Evolutionary conservation across 2,888 invertebrate genomes (phyloP).

Genomic region (Anticlea derivata): DNA sequence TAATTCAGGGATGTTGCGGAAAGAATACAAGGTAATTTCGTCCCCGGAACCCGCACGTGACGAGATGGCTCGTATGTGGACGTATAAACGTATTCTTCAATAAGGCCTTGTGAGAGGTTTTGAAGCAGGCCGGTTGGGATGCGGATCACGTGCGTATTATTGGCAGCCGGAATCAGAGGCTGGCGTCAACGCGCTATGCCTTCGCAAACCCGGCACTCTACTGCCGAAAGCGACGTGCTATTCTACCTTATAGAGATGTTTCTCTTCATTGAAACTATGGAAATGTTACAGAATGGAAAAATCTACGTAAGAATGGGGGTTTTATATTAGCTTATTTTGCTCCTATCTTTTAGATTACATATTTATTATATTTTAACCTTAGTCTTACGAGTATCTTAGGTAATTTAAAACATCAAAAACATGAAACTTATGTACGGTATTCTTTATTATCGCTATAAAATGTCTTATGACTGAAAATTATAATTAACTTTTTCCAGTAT

Average conservation of each 20-base stretch:
- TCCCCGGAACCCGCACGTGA: conserved; percentile 38
- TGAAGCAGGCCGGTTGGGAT: conserved; percentile 50
- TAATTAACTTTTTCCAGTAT: too few species aligned
- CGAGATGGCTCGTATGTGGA: conserved; percentile 47
- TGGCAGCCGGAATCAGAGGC: conserved; percentile 72
- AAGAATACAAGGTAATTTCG: conserved; percentile 39
- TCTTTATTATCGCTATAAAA: too few species aligned
- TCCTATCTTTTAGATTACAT: too few species aligned
- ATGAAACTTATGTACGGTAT: too few species aligned
- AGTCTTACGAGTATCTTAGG: too few species aligned
- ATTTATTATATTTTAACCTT: too few species aligned
- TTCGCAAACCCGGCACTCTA: conserved; percentile 36
- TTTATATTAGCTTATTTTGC: too few species aligned
- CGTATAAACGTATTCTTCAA: conserved; percentile 58
- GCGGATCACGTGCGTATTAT: conserved; percentile 75
- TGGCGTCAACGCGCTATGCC: conserved; percentile 59
- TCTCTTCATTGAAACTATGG: conserved; percentile 1
- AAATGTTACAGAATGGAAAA: background rate
- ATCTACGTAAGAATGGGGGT: too few species aligned
- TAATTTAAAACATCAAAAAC: too few species aligned
- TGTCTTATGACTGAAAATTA: too few species aligned
- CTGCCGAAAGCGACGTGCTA: conserved; percentile 32
- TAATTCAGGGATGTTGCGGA: conserved; percentile 35
- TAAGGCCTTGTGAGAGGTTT: conserved; percentile 51
- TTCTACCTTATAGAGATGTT: conserved; percentile 12